Evolutionary conservation across 2,888 invertebrate genomes (phyloP).

Genomic region (Ganaspis brasiliensis): DNA sequence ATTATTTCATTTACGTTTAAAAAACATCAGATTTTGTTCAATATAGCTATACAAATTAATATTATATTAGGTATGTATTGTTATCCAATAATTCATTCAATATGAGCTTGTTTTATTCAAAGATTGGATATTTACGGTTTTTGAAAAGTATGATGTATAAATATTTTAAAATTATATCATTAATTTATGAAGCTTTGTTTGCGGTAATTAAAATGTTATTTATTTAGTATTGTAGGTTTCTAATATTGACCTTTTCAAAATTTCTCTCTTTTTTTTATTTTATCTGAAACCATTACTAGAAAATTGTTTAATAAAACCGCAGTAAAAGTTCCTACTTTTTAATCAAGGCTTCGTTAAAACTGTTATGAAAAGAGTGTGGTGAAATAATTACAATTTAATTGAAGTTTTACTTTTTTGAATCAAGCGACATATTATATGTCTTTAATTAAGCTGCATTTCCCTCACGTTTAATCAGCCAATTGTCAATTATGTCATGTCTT

Average conservation of each 20-base stretch:
- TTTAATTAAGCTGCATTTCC: not conserved
- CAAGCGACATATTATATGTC: not conserved
- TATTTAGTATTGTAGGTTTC: too few relatives aligned
- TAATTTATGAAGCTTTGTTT: not conserved
- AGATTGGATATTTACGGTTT: not conserved
- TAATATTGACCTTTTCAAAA: not conserved
- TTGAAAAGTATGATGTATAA: not conserved
- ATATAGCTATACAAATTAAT: too few relatives aligned
- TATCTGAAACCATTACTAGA: not conserved
- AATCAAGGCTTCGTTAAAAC: conserved; percentile 3
- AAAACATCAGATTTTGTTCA: too few relatives aligned
- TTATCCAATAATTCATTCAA: too few relatives aligned
- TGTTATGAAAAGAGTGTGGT: not conserved
- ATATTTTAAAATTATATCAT: not conserved
- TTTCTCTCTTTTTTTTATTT: not conserved
- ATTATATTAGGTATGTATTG: too few relatives aligned
- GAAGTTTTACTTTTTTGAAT: not conserved
- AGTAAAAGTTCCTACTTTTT: not conserved
- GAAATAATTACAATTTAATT: not conserved
- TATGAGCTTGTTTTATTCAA: too few relatives aligned
- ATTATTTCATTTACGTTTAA: too few relatives aligned
- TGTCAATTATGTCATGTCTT: not conserved
- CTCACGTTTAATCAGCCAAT: not conserved
- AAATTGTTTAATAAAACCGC: not conserved
- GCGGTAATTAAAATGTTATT: too few relatives aligned